Percentiles rank a stretch among this genome's conserved stretches.
These are phyloP conservation scores for Mesorhabditis sp. DNA, from an alignment of 2,888 invertebrate genomes.

Conservation along the genomic window DNA sequence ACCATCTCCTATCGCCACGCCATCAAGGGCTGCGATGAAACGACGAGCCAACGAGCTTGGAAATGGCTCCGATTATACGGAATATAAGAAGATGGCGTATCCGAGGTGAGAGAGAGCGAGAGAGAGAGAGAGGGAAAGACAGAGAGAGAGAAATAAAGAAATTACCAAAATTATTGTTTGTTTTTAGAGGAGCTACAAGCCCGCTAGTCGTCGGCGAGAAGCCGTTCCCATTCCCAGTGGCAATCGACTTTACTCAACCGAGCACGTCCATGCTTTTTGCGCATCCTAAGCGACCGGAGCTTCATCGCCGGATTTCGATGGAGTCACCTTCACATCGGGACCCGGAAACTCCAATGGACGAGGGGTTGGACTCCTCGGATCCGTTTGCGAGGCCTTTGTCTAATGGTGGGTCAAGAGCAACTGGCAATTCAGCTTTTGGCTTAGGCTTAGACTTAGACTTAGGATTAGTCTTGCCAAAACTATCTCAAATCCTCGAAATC, in stretches of 20 bases:
- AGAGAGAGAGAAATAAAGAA: background rate
- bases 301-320: background rate
- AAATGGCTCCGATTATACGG: no score
- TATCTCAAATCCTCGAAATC: background rate
- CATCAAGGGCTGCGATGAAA: background rate
- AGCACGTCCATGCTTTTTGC: background rate
- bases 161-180: no score
- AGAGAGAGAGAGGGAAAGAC: no score
- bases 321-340: background rate
- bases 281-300: background rate
- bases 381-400: background rate
- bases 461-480: background rate
- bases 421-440: no score
- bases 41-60: background rate
- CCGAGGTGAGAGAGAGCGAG: background rate
- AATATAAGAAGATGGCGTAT: no score
- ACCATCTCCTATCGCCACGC: background rate
- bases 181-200: background rate
- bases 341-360: background rate
- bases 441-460: background rate
- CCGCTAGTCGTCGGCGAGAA: background rate
- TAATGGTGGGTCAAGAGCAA: background rate
- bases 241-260: constrained; percentile 4
- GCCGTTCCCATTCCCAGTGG: background rate
- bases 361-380: background rate